Percentiles rank a stretch among this genome's conserved stretches.
Evolutionary conservation across 2,113 vertebrate genomes (phyloP).

Genomic region (Zosterops lateralis): DNA sequence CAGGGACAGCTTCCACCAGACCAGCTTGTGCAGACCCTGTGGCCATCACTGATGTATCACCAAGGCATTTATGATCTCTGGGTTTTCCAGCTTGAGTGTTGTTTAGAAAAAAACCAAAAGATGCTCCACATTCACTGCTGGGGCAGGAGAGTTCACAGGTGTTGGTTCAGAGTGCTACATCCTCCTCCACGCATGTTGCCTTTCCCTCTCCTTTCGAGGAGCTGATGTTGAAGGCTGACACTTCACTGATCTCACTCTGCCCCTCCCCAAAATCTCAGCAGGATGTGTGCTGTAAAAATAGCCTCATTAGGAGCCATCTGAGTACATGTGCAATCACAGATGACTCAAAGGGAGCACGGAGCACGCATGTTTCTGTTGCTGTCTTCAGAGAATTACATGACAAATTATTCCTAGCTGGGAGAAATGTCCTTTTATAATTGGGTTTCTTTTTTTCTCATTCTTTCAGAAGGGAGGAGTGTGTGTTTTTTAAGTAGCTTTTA

Average conservation of each 20-base stretch:
- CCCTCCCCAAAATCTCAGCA: conserved; percentile 36
- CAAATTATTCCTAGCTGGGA: conserved; percentile 69
- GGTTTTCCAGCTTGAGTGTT: neutral
- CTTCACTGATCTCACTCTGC: neutral
- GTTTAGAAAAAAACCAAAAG: neutral
- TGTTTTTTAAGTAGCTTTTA: conserved; percentile 70
- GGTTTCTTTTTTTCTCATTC: conserved; percentile 50
- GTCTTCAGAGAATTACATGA: conserved; percentile 66
- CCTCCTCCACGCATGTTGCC: neutral
- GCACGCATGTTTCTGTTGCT: conserved; percentile 45
- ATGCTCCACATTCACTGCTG: neutral
- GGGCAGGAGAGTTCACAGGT: neutral
- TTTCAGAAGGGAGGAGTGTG: conserved; percentile 56
- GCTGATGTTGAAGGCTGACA: conserved; percentile 12
- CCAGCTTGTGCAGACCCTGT: neutral
- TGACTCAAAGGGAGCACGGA: conserved; percentile 36
- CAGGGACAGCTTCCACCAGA: neutral
- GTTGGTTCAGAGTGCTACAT: neutral
- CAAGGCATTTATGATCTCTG: neutral
- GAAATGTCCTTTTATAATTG: conserved; percentile 67
- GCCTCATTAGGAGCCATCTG: conserved; percentile 54
- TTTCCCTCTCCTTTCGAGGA: conserved; percentile 20
- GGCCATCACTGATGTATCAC: rapidly evolving
- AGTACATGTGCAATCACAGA: conserved; percentile 25
- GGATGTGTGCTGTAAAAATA: conserved; percentile 60